Percentiles rank a stretch among this genome's conserved stretches.
phyloP scores from a whole-genome alignment of 1,140 invertebrate genomes.

The Drosophila arawakana region DNA sequence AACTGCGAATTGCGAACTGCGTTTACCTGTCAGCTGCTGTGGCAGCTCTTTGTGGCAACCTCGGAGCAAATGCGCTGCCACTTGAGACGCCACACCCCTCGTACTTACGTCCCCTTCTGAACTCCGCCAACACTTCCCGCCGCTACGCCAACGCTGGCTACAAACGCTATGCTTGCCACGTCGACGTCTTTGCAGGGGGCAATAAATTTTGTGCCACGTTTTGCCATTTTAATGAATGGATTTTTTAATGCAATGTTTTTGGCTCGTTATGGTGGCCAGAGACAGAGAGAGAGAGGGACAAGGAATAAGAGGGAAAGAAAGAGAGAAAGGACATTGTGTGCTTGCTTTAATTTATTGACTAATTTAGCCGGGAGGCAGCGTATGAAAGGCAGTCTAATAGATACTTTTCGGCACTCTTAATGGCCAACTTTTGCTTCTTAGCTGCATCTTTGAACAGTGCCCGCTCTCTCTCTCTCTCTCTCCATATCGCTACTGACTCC shows the following conservation, averaged over 20 bases:
- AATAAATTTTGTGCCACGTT: constrained; percentile 78
- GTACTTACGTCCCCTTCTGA: not conserved
- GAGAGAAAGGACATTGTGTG: not conserved
- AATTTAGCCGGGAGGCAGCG: constrained; percentile 48
- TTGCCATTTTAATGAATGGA: constrained; percentile 82
- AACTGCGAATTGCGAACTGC: not conserved
- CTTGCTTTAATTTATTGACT: constrained; percentile 76
- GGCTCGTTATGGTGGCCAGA: constrained; percentile 59
- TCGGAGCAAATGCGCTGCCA: constrained; percentile 36
- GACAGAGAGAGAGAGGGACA: not conserved
- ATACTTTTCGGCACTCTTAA: constrained; percentile 65
- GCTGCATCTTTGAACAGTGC: not conserved
- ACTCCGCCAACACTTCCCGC: not conserved
- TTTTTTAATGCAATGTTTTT: constrained; percentile 81
- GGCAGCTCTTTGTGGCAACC: constrained; percentile 23
- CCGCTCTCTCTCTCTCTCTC: not conserved
- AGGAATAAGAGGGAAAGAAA: not conserved
- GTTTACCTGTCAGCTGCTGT: constrained; percentile 33
- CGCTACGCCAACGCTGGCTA: not conserved
- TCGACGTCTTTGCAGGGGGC: constrained; percentile 35
- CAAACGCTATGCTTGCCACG: not conserved
- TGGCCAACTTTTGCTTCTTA: constrained; percentile 47
- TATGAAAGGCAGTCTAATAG: constrained; percentile 53
- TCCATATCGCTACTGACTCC: not conserved
- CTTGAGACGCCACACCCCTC: constrained; percentile 47